Conservation (phyloP, 2,113 vertebrate species). For the Ancistrus triradiatus region DNA sequence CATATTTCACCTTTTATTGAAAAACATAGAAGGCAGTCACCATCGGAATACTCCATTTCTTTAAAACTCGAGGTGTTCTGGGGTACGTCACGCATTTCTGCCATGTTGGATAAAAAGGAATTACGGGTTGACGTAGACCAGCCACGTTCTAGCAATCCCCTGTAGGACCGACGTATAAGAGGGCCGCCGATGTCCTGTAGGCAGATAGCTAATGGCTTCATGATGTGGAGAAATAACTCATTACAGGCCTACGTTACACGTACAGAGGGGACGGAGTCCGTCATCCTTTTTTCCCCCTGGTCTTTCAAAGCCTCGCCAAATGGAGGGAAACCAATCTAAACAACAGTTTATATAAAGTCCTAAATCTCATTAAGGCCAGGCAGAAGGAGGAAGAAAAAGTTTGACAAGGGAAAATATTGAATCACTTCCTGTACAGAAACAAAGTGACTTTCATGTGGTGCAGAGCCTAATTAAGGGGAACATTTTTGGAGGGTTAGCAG, state of each 20-base stretch:
- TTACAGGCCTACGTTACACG: slow-evolving; percentile 55
- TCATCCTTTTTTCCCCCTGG: slow-evolving; percentile 38
- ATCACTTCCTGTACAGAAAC: slow-evolving; percentile 58
- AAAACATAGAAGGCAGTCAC: slow-evolving; percentile 3
- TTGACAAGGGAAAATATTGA: slow-evolving; percentile 58
- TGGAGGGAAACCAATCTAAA: slow-evolving; percentile 59
- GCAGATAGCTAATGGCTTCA: slow-evolving; percentile 54
- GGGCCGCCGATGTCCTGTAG: slow-evolving; percentile 41
- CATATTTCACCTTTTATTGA: slow-evolving; percentile 19
- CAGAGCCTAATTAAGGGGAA: slow-evolving; percentile 52
- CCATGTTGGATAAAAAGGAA: slow-evolving; percentile 21
- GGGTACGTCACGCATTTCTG: slow-evolving; percentile 23
- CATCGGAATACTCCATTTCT: slow-evolving; percentile 11
- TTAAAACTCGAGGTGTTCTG: slow-evolving; percentile 7
- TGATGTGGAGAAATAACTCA: slow-evolving; percentile 57
- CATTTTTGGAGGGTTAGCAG: slow-evolving; percentile 47
- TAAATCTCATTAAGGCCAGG: slow-evolving; percentile 57
- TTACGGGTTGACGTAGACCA: slow-evolving; percentile 17
- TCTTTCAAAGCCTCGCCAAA: slow-evolving; percentile 52
- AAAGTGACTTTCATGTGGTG: slow-evolving; percentile 56
- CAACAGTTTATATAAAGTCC: slow-evolving; percentile 51
- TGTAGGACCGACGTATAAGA: slow-evolving; percentile 14
- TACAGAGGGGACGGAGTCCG: slow-evolving; percentile 45
- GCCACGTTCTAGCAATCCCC: slow-evolving; percentile 6
- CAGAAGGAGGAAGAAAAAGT: slow-evolving; percentile 51